Conservation (phyloP, 35 echinoderm and acorn worm genomes). For the Anneissia japonica region DNA sequence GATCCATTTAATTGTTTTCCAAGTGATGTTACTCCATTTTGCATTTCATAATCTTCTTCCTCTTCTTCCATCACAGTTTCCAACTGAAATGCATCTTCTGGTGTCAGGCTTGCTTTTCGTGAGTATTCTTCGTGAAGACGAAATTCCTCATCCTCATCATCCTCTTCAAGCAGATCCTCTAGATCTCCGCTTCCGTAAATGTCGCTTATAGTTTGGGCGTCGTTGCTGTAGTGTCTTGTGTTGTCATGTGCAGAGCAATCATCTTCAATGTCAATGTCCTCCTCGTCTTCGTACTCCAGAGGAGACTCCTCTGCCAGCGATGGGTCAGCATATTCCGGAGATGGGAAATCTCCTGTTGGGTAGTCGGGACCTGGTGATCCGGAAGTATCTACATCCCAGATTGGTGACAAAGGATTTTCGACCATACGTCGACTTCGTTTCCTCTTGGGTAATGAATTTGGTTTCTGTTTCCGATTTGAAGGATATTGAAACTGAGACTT, state of each 20-base stretch:
- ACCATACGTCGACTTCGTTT: slow-evolving; percentile 27
- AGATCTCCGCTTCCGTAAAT: neutral
- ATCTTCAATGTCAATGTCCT: slow-evolving; percentile 26
- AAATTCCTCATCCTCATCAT: neutral
- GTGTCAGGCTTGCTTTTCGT: slow-evolving; percentile 24
- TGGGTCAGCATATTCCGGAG: slow-evolving; percentile 60
- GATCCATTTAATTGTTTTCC: neutral
- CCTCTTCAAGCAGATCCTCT: slow-evolving; percentile 9
- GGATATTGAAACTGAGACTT: slow-evolving; percentile 23
- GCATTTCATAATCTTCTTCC: slow-evolving; percentile 55
- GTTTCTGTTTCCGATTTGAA: slow-evolving; percentile 20
- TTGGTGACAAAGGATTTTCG: slow-evolving; percentile 62
- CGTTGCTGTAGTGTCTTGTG: neutral
- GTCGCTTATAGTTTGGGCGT: neutral
- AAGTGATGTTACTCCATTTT: neutral
- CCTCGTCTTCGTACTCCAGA: slow-evolving; percentile 47
- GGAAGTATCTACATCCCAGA: slow-evolving; percentile 58
- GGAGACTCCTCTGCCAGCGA: slow-evolving; percentile 56
- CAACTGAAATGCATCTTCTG: slow-evolving; percentile 38
- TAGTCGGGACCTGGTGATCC: slow-evolving; percentile 40
- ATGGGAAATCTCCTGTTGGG: slow-evolving; percentile 43
- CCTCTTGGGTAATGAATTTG: slow-evolving; percentile 18
- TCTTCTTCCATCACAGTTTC: slow-evolving; percentile 77
- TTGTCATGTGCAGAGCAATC: neutral
- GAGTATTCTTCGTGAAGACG: slow-evolving; percentile 5